Conservation (phyloP, 1,140 invertebrate species). For the Ridgeia piscesae region DNA sequence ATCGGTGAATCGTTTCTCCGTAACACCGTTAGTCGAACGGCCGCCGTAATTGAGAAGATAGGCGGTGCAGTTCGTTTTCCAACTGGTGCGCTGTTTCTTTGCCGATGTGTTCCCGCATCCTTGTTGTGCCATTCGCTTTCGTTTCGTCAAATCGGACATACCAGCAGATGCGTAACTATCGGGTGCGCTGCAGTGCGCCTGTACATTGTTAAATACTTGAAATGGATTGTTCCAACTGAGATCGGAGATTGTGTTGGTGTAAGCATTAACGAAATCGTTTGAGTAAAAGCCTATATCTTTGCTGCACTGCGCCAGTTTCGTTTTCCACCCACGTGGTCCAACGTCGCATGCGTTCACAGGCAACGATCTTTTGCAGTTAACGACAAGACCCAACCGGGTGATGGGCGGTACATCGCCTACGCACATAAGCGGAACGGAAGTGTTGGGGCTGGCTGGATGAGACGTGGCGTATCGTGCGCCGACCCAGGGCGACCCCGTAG, state of each 20-base stretch:
- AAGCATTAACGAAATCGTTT: background rate
- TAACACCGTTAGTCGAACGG: background rate
- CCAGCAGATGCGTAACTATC: background rate
- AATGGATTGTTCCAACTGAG: background rate
- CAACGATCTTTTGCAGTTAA: background rate
- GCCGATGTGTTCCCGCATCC: background rate
- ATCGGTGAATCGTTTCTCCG: background rate
- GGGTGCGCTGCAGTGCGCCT: background rate
- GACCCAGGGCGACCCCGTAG: background rate
- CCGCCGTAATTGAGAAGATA: background rate
- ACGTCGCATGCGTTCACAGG: background rate
- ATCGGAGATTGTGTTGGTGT: background rate
- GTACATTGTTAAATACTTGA: background rate
- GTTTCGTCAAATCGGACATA: background rate
- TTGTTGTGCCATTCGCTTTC: background rate
- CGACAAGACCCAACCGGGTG: background rate
- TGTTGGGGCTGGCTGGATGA: background rate
- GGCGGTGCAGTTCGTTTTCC: background rate
- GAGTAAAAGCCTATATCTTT: background rate
- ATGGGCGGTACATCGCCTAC: background rate
- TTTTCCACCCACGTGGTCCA: background rate
- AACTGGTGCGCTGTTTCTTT: background rate
- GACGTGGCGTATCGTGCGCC: background rate
- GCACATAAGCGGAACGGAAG: background rate
- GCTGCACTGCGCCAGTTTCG: background rate